phyloP scores from a whole-genome alignment of 2,113 vertebrate genomes.

The Tinamus guttatus region DNA sequence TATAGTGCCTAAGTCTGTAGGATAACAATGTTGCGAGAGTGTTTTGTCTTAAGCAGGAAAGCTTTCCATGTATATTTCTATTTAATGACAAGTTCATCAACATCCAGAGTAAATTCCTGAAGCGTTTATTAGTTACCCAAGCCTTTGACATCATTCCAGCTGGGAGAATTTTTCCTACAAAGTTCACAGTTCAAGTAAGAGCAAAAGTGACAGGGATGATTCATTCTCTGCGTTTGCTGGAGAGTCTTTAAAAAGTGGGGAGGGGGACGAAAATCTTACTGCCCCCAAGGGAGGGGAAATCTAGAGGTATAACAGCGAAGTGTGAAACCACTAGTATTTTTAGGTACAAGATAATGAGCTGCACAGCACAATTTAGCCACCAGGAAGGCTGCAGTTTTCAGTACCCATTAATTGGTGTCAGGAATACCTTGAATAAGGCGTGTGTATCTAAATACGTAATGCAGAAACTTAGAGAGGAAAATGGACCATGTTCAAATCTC shows the following conservation, averaged over 20 bases:
- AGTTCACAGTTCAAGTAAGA: neutral
- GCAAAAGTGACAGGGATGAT: constrained; percentile 24
- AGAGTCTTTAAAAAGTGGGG: neutral
- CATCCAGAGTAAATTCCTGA: constrained; percentile 9
- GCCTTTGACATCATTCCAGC: neutral
- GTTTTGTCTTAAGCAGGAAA: neutral
- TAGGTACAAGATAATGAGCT: neutral
- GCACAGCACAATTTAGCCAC: neutral
- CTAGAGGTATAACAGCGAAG: constrained; percentile 7
- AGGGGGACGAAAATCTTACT: neutral
- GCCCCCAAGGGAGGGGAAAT: neutral
- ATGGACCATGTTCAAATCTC: neutral
- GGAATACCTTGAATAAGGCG: neutral
- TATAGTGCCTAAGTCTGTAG: neutral
- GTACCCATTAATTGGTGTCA: neutral
- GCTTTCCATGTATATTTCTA: neutral
- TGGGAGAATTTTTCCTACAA: constrained; percentile 25
- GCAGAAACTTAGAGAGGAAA: neutral
- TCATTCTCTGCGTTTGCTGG: neutral
- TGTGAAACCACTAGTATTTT: neutral
- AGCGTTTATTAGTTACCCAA: constrained; percentile 50
- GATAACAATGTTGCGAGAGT: neutral
- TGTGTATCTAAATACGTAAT: neutral
- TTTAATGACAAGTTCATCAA: constrained; percentile 31
- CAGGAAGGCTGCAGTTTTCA: neutral